phyloP scores from a whole-genome alignment of 2,113 vertebrate species.

The Oncorhynchus nerka region DNA sequence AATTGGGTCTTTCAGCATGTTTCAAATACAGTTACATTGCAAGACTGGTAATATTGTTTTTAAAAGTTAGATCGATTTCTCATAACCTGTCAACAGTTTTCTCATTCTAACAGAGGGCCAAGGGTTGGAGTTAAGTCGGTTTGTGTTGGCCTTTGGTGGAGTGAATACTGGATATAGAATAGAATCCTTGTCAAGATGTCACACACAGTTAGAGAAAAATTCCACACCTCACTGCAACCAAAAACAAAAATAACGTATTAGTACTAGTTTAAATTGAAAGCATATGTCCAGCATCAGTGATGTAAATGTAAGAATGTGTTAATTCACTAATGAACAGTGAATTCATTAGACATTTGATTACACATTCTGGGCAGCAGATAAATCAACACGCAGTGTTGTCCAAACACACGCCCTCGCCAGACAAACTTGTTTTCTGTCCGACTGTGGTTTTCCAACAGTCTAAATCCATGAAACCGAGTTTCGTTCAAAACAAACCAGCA shows the following conservation, averaged over 20 bases:
- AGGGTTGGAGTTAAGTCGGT: constrained; percentile 7
- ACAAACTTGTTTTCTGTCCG: constrained; percentile 65
- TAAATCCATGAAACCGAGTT: constrained; percentile 62
- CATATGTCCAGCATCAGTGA: constrained; percentile 43
- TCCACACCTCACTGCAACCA: constrained; percentile 44
- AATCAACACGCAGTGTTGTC: constrained; percentile 63
- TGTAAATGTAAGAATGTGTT: constrained; percentile 62
- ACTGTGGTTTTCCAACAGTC: constrained; percentile 69
- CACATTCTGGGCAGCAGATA: constrained; percentile 63
- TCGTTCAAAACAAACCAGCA: constrained; percentile 62
- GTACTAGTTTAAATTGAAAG: constrained; percentile 43
- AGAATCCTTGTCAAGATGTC: constrained; percentile 39
- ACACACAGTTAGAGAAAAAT: constrained; percentile 37
- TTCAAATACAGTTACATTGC: neutral
- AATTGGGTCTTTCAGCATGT: neutral
- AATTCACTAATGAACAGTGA: constrained; percentile 71
- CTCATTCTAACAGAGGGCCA: constrained; percentile 14
- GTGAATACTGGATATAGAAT: constrained; percentile 21
- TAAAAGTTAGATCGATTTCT: neutral
- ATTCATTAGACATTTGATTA: constrained; percentile 67
- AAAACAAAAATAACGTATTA: constrained; percentile 43
- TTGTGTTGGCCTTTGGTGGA: constrained; percentile 38
- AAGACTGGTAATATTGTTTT: neutral
- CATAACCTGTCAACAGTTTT: neutral
- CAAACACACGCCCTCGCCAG: constrained; percentile 59